phyloP scores from a whole-genome alignment of 2,888 invertebrate genomes.

The Cryptocheilus praepositus region DNA sequence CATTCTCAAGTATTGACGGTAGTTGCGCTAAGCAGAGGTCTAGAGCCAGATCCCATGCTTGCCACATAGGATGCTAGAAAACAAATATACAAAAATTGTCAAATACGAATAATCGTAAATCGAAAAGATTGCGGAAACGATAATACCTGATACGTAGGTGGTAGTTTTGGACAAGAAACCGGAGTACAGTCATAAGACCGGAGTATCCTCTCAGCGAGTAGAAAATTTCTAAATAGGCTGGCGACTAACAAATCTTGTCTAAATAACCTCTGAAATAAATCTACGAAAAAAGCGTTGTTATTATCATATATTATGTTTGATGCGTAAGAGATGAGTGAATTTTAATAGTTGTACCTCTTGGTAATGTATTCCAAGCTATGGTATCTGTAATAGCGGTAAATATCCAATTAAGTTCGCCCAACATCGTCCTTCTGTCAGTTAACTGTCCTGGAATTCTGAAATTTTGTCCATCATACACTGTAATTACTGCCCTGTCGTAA shows the following conservation, averaged over 20 bases:
- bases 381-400: conserved; percentile 99
- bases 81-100: conserved; percentile 10
- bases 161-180: conserved; percentile 93
- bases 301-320: background rate
- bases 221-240: conserved; percentile 96
- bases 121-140: background rate
- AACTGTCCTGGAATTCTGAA: conserved; percentile 94
- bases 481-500: background rate
- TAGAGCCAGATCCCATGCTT: conserved; percentile 97
- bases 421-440: conserved; percentile 95
- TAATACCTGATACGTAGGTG: conserved; percentile 87
- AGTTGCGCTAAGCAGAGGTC: conserved; percentile 95
- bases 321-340: background rate
- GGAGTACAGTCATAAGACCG: conserved; percentile 98
- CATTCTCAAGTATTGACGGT: conserved; percentile 83
- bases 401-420: conserved; percentile 99
- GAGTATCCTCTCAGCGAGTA: conserved; percentile 96
- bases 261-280: conserved; percentile 96
- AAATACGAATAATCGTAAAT: background rate
- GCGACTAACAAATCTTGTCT: conserved; percentile 99
- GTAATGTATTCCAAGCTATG: conserved; percentile 98
- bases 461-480: conserved; percentile 9
- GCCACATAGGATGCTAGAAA: conserved; percentile 90
- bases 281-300: conserved; percentile 73
- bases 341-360: conserved; percentile 79